phyloP scores from a whole-genome alignment of 2,888 invertebrate species.

The Chouioia cunea region DNA sequence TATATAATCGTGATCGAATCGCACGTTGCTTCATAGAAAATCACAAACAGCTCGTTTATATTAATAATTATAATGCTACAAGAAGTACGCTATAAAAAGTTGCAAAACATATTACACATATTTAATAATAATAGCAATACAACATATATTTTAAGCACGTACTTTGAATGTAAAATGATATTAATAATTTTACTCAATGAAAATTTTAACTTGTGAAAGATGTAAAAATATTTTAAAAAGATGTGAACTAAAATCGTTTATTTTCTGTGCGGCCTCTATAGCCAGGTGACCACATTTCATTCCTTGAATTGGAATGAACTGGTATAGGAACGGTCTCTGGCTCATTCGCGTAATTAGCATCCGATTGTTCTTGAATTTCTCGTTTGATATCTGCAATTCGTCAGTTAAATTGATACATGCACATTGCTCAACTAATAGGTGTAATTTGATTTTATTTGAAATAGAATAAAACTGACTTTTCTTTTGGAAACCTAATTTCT shows the following conservation, averaged over 20 bases:
- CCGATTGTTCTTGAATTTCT: neutral
- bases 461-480: slow-evolving; percentile 34
- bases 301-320: slow-evolving; percentile 24
- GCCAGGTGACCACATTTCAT: slow-evolving; percentile 48
- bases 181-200: too few relatives aligned
- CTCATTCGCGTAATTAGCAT: slow-evolving; percentile 14
- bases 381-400: slow-evolving; percentile 6
- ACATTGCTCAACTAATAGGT: neutral
- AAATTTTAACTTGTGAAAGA: too few relatives aligned
- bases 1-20: too few relatives aligned
- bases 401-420: neutral
- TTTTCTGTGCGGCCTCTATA: slow-evolving; percentile 48
- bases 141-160: too few relatives aligned
- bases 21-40: too few relatives aligned
- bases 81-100: too few relatives aligned
- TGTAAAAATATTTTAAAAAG: too few relatives aligned
- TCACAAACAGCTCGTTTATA: too few relatives aligned
- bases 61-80: too few relatives aligned
- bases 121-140: too few relatives aligned
- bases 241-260: slow-evolving; percentile 39
- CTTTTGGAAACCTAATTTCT: slow-evolving; percentile 44
- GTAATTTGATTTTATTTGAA: neutral
- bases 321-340: slow-evolving; percentile 17
- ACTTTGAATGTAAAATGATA: too few relatives aligned
- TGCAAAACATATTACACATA: too few relatives aligned